Base-by-base conservation (phyloP, 1,140 invertebrate genomes). In the Drosophila novamexicana region DNA sequence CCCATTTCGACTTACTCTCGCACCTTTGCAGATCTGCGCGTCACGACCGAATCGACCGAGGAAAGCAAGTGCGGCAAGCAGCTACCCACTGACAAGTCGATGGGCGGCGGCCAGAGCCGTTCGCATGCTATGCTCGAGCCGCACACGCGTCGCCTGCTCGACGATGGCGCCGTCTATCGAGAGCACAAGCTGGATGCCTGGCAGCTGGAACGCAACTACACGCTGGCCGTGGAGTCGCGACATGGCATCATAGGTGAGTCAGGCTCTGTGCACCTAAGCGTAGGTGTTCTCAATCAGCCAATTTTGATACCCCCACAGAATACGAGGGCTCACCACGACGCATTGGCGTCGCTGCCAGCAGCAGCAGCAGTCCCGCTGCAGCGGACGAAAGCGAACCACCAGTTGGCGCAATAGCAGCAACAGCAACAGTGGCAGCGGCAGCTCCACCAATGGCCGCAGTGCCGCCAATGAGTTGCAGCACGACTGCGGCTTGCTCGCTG, bases 311-410 rank as follows among this genome's bases (percentile, higher is more conserved):
- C n/a, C 0, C 36, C 47, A 1, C 47, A 92, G 97, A 98, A 83
- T 98, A 98, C 91, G 97, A 98, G 72, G 97, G 97, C 45, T 98
- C 97, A 44, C 97, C 97, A 10, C 93, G 97, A 73, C 94, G 97
- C 79, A 98, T 98, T 91, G 97, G 97, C 14, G 72, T 58, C 1
- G 39, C 77, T 49, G 77, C 69, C 49, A 81, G 42, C 67, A 70
- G 63, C 64, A 47, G 45, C 47, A 82, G 61, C 53, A 67, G 67
- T 66, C 49, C 71, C 12, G 61, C 62, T 14, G 49, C 68, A 52
- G 57, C 78, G 78, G 83, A 83, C 79, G 83, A 86, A 82, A 77
- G 32, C 49, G 82, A 88, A 77, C 79, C 79, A 88, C 75, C 82
- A 69, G 40, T 56, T 73, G 70, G 49, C 36, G 22, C 77, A 62